Percentiles rank a stretch among this genome's conserved stretches.
These are phyloP conservation scores for Pteropus rufus DNA, from an alignment of 2,797 vertebrate genomes.

Conservation along the genomic window DNA sequence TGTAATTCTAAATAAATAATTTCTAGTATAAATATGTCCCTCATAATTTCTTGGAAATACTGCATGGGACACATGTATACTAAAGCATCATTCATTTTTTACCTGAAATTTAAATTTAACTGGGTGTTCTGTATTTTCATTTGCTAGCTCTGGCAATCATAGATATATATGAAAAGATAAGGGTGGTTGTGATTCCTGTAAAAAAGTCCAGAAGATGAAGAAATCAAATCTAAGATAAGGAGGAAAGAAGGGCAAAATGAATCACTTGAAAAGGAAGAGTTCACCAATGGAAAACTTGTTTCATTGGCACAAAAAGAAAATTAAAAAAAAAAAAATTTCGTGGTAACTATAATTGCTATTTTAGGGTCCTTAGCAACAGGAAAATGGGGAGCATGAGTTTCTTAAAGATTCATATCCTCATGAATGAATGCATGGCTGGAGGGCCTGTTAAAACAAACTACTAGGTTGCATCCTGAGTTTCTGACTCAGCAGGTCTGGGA, in stretches of 20 bases:
- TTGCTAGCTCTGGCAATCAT: not conserved
- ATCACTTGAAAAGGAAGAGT: conserved; percentile 10
- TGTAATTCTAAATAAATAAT: conserved; percentile 21
- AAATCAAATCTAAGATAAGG: not conserved
- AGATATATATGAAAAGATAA: not conserved
- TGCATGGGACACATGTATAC: not conserved
- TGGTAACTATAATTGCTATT: conserved; percentile 25
- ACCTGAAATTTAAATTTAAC: conserved; percentile 13
- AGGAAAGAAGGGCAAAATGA: not conserved
- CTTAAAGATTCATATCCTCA: not conserved
- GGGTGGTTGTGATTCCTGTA: not conserved
- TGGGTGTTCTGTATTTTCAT: not conserved
- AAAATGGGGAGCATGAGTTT: not conserved
- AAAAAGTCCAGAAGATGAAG: conserved; percentile 26
- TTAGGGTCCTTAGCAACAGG: conserved; percentile 32
- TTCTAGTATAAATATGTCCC: not conserved
- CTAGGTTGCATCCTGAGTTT: not conserved
- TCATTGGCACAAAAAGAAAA: conserved; percentile 55
- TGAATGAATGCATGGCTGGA: not conserved
- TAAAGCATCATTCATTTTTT: not conserved
- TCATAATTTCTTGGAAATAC: not conserved
- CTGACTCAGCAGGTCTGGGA: not conserved
- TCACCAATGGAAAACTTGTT: conserved; percentile 19
- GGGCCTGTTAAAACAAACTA: not conserved
- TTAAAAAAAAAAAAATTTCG: not conserved